phyloP scores from a whole-genome alignment of 2,888 invertebrate genomes.

The Thyatira batis region DNA sequence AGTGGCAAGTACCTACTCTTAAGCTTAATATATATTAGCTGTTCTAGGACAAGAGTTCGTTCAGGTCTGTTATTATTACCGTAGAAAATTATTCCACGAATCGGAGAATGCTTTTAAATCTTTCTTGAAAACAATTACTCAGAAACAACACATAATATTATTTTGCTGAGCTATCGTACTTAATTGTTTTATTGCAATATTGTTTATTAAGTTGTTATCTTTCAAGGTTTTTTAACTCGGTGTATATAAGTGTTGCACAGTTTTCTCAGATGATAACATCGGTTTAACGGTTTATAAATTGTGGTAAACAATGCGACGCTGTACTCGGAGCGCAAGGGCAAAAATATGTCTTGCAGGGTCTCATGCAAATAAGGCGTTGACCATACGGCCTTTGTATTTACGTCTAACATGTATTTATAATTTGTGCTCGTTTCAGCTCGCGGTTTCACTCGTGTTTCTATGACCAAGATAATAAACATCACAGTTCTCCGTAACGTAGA shows the following conservation, averaged over 20 bases:
- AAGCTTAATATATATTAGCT: too few relatives aligned
- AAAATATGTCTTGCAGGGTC: constrained; percentile 28
- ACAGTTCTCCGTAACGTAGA: too few relatives aligned
- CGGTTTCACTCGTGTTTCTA: too few relatives aligned
- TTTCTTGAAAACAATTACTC: neutral
- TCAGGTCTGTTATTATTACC: neutral
- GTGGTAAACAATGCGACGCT: constrained; percentile 43
- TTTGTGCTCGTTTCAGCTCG: neutral
- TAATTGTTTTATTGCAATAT: neutral
- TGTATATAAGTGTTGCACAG: constrained; percentile 24
- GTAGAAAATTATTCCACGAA: neutral
- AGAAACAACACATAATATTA: neutral
- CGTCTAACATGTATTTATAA: neutral
- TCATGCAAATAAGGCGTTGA: constrained; percentile 17
- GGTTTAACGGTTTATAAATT: constrained; percentile 41
- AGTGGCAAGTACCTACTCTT: too few relatives aligned
- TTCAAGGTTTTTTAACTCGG: neutral
- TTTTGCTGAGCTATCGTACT: neutral
- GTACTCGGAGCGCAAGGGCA: constrained; percentile 35
- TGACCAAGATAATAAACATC: too few relatives aligned
- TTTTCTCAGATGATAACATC: constrained; percentile 55
- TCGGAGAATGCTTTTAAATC: neutral
- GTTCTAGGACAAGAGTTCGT: neutral
- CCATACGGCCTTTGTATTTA: neutral
- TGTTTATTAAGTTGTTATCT: neutral